A percentile compares a stretch with the other conserved stretches of the same genome.
Evolutionary conservation across 1,140 invertebrate species (phyloP).

Genomic region (Cheumatopsyche charites): DNA sequence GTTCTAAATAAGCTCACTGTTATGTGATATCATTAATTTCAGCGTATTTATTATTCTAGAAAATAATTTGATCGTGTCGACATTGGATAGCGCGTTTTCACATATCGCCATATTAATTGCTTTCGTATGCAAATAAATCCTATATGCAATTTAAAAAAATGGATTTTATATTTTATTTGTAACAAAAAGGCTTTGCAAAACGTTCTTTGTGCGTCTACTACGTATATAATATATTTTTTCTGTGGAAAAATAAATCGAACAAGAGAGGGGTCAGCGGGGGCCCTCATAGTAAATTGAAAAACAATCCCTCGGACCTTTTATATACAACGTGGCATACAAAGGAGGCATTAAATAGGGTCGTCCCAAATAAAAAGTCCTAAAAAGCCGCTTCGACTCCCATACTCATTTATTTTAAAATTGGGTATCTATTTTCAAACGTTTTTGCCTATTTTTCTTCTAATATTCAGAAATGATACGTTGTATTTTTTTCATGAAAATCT

Average conservation of each 20-base stretch:
- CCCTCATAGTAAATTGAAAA: conserved; percentile 43
- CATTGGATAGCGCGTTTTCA: neutral
- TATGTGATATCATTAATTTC: conserved; percentile 15
- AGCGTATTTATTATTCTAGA: neutral
- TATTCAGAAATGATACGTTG: too few species aligned
- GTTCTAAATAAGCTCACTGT: neutral
- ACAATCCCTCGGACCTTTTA: conserved; percentile 35
- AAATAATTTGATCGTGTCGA: conserved; percentile 11
- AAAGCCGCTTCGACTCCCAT: neutral
- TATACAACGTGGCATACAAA: conserved; percentile 8
- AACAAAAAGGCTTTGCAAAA: too few species aligned
- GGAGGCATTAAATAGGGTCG: conserved; percentile 19
- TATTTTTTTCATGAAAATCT: too few species aligned
- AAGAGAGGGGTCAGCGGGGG: conserved; percentile 37
- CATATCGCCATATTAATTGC: neutral
- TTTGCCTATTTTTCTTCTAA: neutral
- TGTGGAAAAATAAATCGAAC: conserved; percentile 11
- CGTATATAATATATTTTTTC: too few species aligned
- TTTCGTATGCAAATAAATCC: too few species aligned
- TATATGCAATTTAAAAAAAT: too few species aligned
- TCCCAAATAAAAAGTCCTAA: conserved; percentile 26
- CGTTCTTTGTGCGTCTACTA: too few species aligned
- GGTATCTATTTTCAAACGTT: neutral
- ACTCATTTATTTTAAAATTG: conserved; percentile 1
- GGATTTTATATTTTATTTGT: too few species aligned